Base-by-base conservation (phyloP, 2,797 vertebrate genomes). In the Chaenodraco wilsoni region DNA sequence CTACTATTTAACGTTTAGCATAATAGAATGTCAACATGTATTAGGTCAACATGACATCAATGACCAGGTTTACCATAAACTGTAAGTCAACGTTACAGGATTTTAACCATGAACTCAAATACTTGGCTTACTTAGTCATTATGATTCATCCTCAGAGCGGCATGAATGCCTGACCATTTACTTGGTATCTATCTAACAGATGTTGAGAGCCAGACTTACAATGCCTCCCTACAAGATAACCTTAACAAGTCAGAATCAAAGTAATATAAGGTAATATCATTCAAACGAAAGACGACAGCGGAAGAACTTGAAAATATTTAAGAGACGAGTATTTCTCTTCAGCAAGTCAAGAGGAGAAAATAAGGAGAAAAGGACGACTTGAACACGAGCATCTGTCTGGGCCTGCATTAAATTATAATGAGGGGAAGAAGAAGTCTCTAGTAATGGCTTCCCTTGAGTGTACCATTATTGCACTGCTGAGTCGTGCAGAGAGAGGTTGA, bases 401-500 rank as follows among this genome's bases (percentile, higher is more conserved):
- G 62, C 37, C 54, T 19, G 51, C 55, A 68, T 73, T 67, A 73
- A 82, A 69, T 76, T 68, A 46, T 80, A 82, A 84, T 80, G 79
- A 84, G 59, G 37, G 51, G 71, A 62, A 48, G 63, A 57, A 72
- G 68, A 66, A 43, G 45, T 50, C 66, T 72, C 5, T 9, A 13
- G 60, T 66, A 65, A 82, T 72, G 82, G 70, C 57, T 23, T 79
- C 79, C 70, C 81, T 3, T 1, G 70, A 72, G 82, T 52, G 27
- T 21, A 41, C 17, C 54, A 54, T 44, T 44, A 44, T 3, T 23
- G 49, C 52, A 10, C 31, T 3, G 63, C 3, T 27, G 50, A 44
- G 52, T 52, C 46, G 15, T 3, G 49, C 33, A 43, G 33, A 61
- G 43, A 54, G 43, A 54, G 74, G 27, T 48, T 50, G 17, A 48